Percentiles rank a stretch among this genome's conserved stretches.
These are phyloP conservation scores for Nysson spinosus DNA, from an alignment of 2,888 invertebrate genomes.

Conservation along the genomic window DNA sequence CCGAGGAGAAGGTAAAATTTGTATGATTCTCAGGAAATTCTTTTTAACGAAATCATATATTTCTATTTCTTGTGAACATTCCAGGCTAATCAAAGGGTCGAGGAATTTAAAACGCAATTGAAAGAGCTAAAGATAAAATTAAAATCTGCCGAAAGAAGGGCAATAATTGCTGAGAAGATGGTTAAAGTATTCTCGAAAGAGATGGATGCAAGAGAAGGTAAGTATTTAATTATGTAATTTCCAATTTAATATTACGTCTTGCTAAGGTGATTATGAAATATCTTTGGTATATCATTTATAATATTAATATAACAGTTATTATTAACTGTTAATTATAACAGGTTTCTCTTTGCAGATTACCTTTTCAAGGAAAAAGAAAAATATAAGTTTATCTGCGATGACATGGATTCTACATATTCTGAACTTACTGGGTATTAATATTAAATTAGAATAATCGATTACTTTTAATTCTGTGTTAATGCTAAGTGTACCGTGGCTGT, in stretches of 20 bases:
- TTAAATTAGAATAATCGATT: no score
- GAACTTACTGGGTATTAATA: conserved; percentile 86
- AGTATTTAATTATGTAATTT: conserved; percentile 8
- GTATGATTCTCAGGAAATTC: not conserved
- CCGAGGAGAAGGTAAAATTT: conserved; percentile 79
- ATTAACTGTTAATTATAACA: not conserved
- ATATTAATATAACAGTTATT: not conserved
- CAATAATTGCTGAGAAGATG: conserved; percentile 84
- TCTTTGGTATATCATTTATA: not conserved
- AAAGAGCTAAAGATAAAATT: conserved; percentile 67
- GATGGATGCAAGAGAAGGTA: conserved; percentile 85
- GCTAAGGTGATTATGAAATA: not conserved
- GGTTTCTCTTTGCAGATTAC: conserved; percentile 83
- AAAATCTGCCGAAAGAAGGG: conserved; percentile 81
- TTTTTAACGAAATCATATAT: not conserved
- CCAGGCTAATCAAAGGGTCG: conserved; percentile 82
- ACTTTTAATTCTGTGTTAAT: no score
- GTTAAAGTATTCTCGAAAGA: conserved; percentile 86
- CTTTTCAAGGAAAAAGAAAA: conserved; percentile 91
- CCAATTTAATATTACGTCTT: not conserved
- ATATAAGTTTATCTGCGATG: conserved; percentile 87
- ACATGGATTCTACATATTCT: conserved; percentile 86
- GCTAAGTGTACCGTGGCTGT: no score
- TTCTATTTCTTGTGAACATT: not conserved
- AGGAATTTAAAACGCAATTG: conserved; percentile 80